Evolutionary conservation across 2,797 vertebrate genomes (phyloP).

Genomic region (Chelon auratus): DNA sequence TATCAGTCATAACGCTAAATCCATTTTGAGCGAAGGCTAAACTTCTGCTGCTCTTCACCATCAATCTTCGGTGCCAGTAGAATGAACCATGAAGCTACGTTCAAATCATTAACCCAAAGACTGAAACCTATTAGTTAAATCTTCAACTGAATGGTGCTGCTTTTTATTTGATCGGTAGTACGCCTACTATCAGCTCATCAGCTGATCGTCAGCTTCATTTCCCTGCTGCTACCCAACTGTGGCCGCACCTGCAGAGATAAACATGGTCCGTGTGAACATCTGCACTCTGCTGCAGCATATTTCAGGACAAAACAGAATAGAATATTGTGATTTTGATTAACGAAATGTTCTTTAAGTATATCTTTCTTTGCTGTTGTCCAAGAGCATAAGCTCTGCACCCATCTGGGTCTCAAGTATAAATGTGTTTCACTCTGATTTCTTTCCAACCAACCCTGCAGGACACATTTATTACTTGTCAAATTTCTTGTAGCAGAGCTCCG

Average conservation of each 20-base stretch:
- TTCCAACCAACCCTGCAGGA: neutral
- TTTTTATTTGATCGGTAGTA: slow-evolving; percentile 66
- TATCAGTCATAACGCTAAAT: neutral
- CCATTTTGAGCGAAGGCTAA: slow-evolving; percentile 15
- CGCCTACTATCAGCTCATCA: too few species aligned
- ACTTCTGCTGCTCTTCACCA: slow-evolving; percentile 24
- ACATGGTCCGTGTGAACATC: slow-evolving; percentile 14
- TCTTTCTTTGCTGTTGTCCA: neutral
- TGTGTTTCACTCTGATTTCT: neutral
- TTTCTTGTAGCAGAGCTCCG: slow-evolving; percentile 39
- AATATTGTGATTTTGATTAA: slow-evolving; percentile 12
- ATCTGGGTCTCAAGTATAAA: neutral
- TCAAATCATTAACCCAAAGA: slow-evolving; percentile 36
- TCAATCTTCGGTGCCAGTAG: slow-evolving; percentile 23
- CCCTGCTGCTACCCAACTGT: slow-evolving; percentile 40
- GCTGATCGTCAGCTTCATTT: slow-evolving; percentile 23
- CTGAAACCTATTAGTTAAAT: slow-evolving; percentile 43
- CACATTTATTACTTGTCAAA: neutral
- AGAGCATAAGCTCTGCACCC: neutral
- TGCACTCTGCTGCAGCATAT: slow-evolving; percentile 16
- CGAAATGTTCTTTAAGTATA: slow-evolving; percentile 8
- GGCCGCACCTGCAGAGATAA: slow-evolving; percentile 33
- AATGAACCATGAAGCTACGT: slow-evolving; percentile 9
- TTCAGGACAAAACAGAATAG: neutral
- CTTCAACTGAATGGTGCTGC: slow-evolving; percentile 68